Conservation (phyloP, 2,888 invertebrate species). For the Scelioninae gen. 2 region DNA sequence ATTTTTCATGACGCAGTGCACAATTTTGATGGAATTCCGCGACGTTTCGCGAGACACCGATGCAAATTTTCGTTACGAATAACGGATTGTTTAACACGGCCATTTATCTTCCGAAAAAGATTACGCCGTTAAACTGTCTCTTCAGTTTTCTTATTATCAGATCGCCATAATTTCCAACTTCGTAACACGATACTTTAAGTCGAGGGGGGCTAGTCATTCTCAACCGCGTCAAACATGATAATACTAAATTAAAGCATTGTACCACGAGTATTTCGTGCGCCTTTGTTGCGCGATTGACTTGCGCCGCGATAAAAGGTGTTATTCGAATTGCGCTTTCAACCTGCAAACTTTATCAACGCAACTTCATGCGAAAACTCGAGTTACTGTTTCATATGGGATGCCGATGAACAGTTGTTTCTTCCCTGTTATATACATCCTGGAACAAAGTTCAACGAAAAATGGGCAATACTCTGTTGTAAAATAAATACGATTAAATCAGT, state of each 20-base stretch:
- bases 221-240: constrained; percentile 25
- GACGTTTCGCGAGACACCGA: too few relatives aligned
- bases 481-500: neutral
- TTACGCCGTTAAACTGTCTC: constrained; percentile 16
- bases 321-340: constrained; percentile 37
- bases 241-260: constrained; percentile 15
- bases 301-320: constrained; percentile 42
- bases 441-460: too few relatives aligned
- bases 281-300: constrained; percentile 34
- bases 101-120: neutral
- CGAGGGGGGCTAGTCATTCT: constrained; percentile 12
- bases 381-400: constrained; percentile 47
- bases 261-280: constrained; percentile 19
- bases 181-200: constrained; percentile 13
- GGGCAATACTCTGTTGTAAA: too few relatives aligned
- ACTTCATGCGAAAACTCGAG: constrained; percentile 19
- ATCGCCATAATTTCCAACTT: constrained; percentile 20
- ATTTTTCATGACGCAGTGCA: too few relatives aligned
- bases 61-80: too few relatives aligned
- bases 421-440: too few relatives aligned
- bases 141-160: constrained; percentile 14
- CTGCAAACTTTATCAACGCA: constrained; percentile 24
- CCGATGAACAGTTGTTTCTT: constrained; percentile 46
- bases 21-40: too few relatives aligned
- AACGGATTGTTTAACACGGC: too few relatives aligned